Evolutionary conservation across 1,140 invertebrate genomes (phyloP), one percentile per base, ranked within the genome.

Genomic region (Phortica variegata): DNA sequence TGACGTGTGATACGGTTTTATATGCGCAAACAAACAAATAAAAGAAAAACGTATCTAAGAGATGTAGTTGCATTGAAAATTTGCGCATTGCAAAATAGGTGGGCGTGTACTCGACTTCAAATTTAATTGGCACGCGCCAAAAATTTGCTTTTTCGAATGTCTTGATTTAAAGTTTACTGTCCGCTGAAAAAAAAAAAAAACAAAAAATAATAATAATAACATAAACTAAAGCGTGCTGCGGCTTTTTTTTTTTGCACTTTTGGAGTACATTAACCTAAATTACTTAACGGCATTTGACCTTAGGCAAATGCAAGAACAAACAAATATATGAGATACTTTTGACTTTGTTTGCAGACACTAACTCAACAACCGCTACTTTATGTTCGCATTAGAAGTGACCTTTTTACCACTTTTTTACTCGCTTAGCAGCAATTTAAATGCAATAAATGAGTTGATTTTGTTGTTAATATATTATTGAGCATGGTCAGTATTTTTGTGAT

Each of bases 221-320:
- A n/a, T n/a, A n/a, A n/a, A n/a, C n/a, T n/a, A n/a, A n/a, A n/a
- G n/a, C n/a, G n/a, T n/a, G n/a, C n/a, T n/a, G n/a, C n/a, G n/a
- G n/a, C n/a, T n/a, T n/a, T n/a, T n/a, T n/a, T n/a, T n/a, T n/a
- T n/a, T n/a, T n/a, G n/a, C n/a, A n/a, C n/a, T n/a, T n/a, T n/a
- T n/a, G n/a, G n/a, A n/a, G n/a, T n/a, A n/a, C n/a, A n/a, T n/a
- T 58, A 65, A 65, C 62, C 63, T 54, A 68, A 68, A 68, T 68
- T 68, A 68, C 68, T 68, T 63, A 68, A 63, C 65, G 57, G 49
- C 61, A 66, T 68, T 68, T 68, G 63, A 68, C 63, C 63, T 68
- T 60, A 68, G 65, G 65, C 60, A 18, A 52, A 52, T 52, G 31
- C 6, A 34, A 9, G n/a, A 34, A 34, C 4, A 15, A 34, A 34